Evolutionary conservation across 2,888 invertebrate genomes (phyloP), one percentile per base, ranked within the genome.

Genomic region (Ichneumon xanthorius): DNA sequence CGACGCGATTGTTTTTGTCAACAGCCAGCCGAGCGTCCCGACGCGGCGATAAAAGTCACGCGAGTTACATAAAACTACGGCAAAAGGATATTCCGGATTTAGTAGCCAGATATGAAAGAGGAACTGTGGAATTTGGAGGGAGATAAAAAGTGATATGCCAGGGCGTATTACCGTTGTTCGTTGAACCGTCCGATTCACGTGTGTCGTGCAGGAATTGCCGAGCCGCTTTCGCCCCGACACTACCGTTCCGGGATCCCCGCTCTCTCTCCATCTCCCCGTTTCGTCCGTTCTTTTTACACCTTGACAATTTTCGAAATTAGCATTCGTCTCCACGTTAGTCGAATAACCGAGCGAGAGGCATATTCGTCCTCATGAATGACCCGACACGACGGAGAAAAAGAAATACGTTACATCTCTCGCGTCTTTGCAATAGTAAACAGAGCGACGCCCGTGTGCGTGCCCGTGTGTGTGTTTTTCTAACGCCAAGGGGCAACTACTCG

Each of bases 151-250:
- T 80, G 68, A 76, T 45, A 45, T 84, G 45, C 48, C 81, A 80
- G 82, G 86, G 84, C 77, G 86, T 82, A 67, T 76, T 76, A 79
- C 84, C 84, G 84, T 86, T 84, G 81, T 78, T 78, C 84, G 63
- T 37, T 65, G 58, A 65, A 67, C 68, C 50, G 65, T 45, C 78
- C 30, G 48, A 71, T 55, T 70, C 16, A 55, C 73, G 53, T 45
- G 26, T 26, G 63, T 55, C 76, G 84, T 40, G 72, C 67, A 30
- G 50, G 76, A 76, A 84, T 80, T 80, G 80, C 45, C 71, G 58
- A 26, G 65, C 48, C 63, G 65, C 76, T 72, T 77, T 72, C 71
- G 61, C 68, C 68, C 26, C n/a, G 45, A 58, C 67, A 48, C 73
- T 75, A 48, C 63, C 63, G 61, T 75, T 73, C 40, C 40, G 40